Conservation (phyloP, 2,888 invertebrate genomes). For the Octonoba sinensis region DNA sequence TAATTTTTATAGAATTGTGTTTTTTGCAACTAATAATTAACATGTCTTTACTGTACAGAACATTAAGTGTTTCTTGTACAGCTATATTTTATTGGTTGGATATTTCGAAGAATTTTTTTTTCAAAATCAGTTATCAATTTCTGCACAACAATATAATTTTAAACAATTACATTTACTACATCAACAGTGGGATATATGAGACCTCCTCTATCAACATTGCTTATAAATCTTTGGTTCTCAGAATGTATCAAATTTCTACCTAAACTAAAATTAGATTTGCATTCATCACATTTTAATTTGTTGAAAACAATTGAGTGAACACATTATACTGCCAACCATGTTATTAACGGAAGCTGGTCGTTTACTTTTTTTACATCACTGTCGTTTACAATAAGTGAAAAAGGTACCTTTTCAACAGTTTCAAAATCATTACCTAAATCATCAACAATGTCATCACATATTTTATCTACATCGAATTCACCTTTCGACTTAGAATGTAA, state of each 20-base stretch:
- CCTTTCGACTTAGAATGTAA: neutral
- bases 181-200: neutral
- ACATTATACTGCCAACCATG: neutral
- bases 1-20: neutral
- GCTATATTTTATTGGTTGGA: neutral
- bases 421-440: neutral
- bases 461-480: neutral
- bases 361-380: neutral
- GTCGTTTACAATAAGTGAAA: neutral
- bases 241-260: neutral
- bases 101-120: neutral
- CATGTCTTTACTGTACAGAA: neutral
- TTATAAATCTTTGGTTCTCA: neutral
- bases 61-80: neutral
- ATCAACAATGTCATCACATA: neutral
- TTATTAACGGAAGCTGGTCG: neutral
- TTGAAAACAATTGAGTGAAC: neutral
- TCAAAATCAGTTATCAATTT: neutral
- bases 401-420: neutral
- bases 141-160: neutral
- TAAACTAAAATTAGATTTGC: neutral
- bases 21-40: neutral
- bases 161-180: neutral
- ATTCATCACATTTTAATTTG: neutral
- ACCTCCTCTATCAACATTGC: neutral